phyloP scores from a whole-genome alignment of 2,113 vertebrate genomes.

The Coreoperca whiteheadi region DNA sequence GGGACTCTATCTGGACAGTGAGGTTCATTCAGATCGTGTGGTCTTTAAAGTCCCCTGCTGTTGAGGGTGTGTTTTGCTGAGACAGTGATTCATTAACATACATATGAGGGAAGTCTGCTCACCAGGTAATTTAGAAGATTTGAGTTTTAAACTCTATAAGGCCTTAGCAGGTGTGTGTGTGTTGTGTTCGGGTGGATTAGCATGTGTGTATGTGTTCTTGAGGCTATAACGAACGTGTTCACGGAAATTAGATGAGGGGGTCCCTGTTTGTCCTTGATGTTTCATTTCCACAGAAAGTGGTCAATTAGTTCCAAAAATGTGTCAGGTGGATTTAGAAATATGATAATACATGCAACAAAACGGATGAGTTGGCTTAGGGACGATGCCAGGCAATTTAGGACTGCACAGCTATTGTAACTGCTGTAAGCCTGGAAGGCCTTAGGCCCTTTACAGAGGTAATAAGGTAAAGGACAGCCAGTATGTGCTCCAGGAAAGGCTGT shows the following conservation, averaged over 20 bases:
- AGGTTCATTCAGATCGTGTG: slow-evolving; percentile 24
- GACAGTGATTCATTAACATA: slow-evolving; percentile 77
- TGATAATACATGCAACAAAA: slow-evolving; percentile 61
- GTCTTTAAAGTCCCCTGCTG: slow-evolving; percentile 39
- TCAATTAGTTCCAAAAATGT: slow-evolving; percentile 66
- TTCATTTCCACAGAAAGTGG: slow-evolving; percentile 57
- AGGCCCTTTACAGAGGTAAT: slow-evolving; percentile 47
- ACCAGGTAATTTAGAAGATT: slow-evolving; percentile 57
- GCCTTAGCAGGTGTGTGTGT: background rate
- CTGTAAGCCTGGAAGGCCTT: slow-evolving; percentile 30
- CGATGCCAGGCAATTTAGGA: slow-evolving; percentile 38
- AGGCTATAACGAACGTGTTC: background rate
- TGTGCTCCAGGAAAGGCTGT: slow-evolving; percentile 24
- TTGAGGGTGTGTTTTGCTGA: slow-evolving; percentile 61
- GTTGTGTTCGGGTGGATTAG: background rate
- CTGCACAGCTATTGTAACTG: slow-evolving; percentile 22
- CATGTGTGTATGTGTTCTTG: background rate
- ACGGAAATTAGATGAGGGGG: slow-evolving; percentile 41
- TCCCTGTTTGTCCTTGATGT: slow-evolving; percentile 57
- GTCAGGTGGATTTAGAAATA: slow-evolving; percentile 61
- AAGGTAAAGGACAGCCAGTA: slow-evolving; percentile 30
- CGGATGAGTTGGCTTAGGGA: slow-evolving; percentile 49
- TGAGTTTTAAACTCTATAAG: slow-evolving; percentile 40
- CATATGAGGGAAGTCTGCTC: slow-evolving; percentile 63
- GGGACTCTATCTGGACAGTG: slow-evolving; percentile 10